A percentile compares a stretch with the other conserved stretches of the same genome.
phyloP scores from a whole-genome alignment of 2,888 invertebrate species.

The Leptura quadrifasciata region DNA sequence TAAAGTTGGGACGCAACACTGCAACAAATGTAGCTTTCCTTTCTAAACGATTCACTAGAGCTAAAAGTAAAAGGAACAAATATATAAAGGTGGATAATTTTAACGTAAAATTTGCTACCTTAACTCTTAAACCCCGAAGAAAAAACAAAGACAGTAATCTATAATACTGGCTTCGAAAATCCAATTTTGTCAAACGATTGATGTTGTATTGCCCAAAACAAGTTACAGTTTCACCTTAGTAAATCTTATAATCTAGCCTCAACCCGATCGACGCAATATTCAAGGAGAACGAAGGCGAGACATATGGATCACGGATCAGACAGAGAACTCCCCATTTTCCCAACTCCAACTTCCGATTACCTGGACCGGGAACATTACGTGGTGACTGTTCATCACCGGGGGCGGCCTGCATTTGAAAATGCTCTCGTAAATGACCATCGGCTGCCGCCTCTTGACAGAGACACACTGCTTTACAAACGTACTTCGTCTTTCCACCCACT shows the following conservation, averaged over 20 bases:
- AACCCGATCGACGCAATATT: slow-evolving; percentile 52
- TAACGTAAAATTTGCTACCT: background rate
- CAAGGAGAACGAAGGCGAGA: slow-evolving; percentile 45
- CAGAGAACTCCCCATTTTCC: slow-evolving; percentile 34
- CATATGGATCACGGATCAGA: slow-evolving; percentile 54
- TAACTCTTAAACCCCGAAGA: background rate
- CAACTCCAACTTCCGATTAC: slow-evolving; percentile 51
- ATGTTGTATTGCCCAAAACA: background rate
- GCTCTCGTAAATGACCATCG: slow-evolving; percentile 52
- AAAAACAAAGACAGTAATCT: background rate
- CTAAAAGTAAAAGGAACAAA: background rate
- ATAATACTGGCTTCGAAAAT: background rate
- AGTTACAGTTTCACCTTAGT: slow-evolving; percentile 13
- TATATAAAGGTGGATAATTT: background rate
- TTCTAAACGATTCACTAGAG: no score
- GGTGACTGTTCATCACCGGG: slow-evolving; percentile 50
- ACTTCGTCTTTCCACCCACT: slow-evolving; percentile 11
- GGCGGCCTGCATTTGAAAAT: slow-evolving; percentile 42
- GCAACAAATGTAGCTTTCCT: no score
- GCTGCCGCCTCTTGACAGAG: slow-evolving; percentile 45
- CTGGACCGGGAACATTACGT: slow-evolving; percentile 46
- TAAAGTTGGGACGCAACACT: no score
- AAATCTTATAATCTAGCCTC: slow-evolving; percentile 28
- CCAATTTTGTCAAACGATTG: slow-evolving; percentile 12
- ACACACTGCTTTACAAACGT: slow-evolving; percentile 43